Evolutionary conservation across 2,797 vertebrate genomes (phyloP).

Genomic region (Rhinogobio ventralis): DNA sequence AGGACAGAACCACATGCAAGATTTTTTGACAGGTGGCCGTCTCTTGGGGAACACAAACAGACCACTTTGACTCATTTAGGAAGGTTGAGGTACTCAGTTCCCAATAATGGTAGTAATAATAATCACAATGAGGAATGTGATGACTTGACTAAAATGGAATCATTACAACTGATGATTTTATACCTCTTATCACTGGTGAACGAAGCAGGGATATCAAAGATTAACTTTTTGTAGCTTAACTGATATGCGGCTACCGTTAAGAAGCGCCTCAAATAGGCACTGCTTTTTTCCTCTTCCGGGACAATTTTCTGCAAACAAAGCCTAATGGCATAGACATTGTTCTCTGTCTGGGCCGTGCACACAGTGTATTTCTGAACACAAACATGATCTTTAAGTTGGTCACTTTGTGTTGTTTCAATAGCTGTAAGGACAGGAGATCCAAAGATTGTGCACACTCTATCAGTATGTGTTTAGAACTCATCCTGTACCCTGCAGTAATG

Average conservation of each 20-base stretch:
- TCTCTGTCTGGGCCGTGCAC: background rate
- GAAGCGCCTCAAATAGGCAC: conserved; percentile 1
- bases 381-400: background rate
- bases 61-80: conserved; percentile 61
- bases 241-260: conserved; percentile 70
- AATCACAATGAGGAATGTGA: conserved; percentile 4
- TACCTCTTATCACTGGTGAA: conserved; percentile 82
- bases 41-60: conserved; percentile 64
- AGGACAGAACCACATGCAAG: conserved; percentile 70
- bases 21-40: conserved; percentile 68
- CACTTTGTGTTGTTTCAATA: background rate
- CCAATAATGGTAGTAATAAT: conserved; percentile 54
- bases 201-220: conserved; percentile 74
- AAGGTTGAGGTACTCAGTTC: conserved; percentile 41
- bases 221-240: conserved; percentile 84
- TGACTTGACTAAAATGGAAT: conserved; percentile 37
- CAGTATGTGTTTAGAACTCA: background rate
- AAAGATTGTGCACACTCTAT: conserved; percentile 16
- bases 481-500: background rate
- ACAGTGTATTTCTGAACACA: background rate
- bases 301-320: conserved; percentile 25
- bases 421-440: conserved; percentile 6
- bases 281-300: conserved; percentile 11
- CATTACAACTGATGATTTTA: conserved; percentile 63
- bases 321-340: background rate